phyloP scores from a whole-genome alignment of 2,113 vertebrate species.

The Diadophis punctatus region DNA sequence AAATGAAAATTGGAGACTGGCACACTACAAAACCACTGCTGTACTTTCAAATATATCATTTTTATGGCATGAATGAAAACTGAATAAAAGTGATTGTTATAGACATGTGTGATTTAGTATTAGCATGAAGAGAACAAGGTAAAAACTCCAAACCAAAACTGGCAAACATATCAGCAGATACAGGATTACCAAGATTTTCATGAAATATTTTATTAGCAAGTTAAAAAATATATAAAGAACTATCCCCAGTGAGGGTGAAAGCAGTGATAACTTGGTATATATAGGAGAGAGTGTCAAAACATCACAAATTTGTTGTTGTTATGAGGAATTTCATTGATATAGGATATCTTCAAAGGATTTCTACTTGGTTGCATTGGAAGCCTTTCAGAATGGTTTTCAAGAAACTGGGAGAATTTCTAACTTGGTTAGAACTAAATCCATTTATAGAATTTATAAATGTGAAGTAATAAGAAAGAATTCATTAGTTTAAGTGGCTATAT shows the following conservation, averaged over 20 bases:
- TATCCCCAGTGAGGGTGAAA: neutral
- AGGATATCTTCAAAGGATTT: neutral
- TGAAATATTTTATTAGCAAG: neutral
- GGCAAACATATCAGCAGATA: neutral
- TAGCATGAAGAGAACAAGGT: neutral
- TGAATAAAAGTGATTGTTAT: neutral
- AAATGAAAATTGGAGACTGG: no score
- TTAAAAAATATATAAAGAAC: neutral
- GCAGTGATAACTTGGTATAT: neutral
- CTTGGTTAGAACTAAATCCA: neutral
- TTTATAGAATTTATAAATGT: neutral
- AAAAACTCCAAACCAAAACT: neutral
- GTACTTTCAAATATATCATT: neutral
- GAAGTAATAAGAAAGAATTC: neutral
- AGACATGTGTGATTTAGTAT: neutral
- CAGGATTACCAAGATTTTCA: neutral
- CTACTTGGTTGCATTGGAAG: neutral
- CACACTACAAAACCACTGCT: neutral
- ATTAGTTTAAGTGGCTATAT: neutral
- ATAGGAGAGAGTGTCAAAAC: neutral
- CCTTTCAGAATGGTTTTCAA: neutral
- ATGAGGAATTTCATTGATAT: neutral
- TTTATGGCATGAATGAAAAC: neutral
- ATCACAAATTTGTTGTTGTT: neutral
- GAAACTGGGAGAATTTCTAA: neutral